Conservation (phyloP, 1,140 invertebrate genomes). For the Cydia amplana region DNA sequence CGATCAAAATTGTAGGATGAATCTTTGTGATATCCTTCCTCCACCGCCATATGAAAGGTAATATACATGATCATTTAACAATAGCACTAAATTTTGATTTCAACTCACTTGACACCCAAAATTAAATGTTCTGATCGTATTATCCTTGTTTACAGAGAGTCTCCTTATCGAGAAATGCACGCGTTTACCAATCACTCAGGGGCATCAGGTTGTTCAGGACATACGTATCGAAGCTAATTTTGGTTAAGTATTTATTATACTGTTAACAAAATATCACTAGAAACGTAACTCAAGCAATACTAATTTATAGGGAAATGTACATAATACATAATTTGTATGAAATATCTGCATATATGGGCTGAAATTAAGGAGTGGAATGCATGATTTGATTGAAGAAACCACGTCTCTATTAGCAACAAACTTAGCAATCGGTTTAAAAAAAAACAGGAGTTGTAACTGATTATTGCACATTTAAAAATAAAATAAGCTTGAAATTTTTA, state of each 20-base stretch:
- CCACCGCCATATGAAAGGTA: conserved; percentile 76
- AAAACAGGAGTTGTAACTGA: too few relatives aligned
- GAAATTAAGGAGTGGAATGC: conserved; percentile 12
- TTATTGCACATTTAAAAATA: too few relatives aligned
- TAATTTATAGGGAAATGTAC: conserved; percentile 57
- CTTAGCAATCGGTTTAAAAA: too few relatives aligned
- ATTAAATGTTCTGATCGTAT: too few relatives aligned
- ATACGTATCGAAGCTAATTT: conserved; percentile 71
- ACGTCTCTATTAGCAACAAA: not conserved
- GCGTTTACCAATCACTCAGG: conserved; percentile 68
- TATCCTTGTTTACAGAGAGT: conserved; percentile 62
- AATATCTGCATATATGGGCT: conserved; percentile 46
- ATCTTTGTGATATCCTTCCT: conserved; percentile 72
- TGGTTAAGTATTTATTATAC: conserved; percentile 40
- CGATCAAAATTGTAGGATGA: conserved; percentile 73
- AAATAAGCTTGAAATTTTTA: too few relatives aligned
- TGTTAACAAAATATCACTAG: conserved; percentile 69
- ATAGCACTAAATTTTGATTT: too few relatives aligned
- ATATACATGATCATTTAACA: conserved; percentile 10
- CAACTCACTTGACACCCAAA: too few relatives aligned
- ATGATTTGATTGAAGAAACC: not conserved
- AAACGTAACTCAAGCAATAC: conserved; percentile 71
- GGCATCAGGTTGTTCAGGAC: conserved; percentile 71
- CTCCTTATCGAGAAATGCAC: conserved; percentile 66
- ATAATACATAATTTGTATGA: conserved; percentile 58